Evolutionary conservation across 2,888 invertebrate species (phyloP), one percentile per base, ranked within the genome.

Genomic region (Diadromus collaris): DNA sequence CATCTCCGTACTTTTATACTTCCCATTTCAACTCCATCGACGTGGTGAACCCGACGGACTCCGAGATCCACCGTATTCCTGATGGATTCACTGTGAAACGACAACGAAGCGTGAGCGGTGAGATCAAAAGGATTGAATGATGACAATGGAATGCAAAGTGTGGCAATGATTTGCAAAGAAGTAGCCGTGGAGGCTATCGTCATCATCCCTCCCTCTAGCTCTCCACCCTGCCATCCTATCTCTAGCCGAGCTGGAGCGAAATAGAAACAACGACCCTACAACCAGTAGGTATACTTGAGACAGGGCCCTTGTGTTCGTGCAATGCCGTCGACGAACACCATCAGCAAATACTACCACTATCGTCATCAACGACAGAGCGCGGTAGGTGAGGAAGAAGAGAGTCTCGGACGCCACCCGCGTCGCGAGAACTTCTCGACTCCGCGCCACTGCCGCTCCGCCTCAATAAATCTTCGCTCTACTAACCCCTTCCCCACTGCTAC

Each of bases 391-490:
- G n/a, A 46, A 61, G 63, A 48, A 61, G 71, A 65, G 60, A 68
- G 51, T 76, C 44, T 64, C 48, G 63, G 51, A 78, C 51, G 32
- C 64, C 63, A 76, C 79, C 75, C 80, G 76, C 81, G 79, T 69
- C 83, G 54, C 54, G 83, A 85, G 83, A 86, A 87, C 86, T 89
- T 87, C 86, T 86, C 84, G 86, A 86, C 86, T 86, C 73, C 72
- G 64, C n/a, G 46, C 69, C 24, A 56, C 63, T 69, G 44, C 65
- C 34, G 69, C 61, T 75, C 56, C 48, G 34, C 61, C 83, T 82
- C 88, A 82, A 87, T 88, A 88, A 88, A 88, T 88, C 86, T 86
- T 80, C 51, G 77, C 78, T 79, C 81, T 81, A 65, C 65, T 58
- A 65, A 34, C 75, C 34, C 54, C 54, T 56, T 73, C 64, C 64